Percentiles rank a stretch among this genome's conserved stretches.
phyloP scores from a whole-genome alignment of 2,113 vertebrate genomes.

The Pitta sordida region DNA sequence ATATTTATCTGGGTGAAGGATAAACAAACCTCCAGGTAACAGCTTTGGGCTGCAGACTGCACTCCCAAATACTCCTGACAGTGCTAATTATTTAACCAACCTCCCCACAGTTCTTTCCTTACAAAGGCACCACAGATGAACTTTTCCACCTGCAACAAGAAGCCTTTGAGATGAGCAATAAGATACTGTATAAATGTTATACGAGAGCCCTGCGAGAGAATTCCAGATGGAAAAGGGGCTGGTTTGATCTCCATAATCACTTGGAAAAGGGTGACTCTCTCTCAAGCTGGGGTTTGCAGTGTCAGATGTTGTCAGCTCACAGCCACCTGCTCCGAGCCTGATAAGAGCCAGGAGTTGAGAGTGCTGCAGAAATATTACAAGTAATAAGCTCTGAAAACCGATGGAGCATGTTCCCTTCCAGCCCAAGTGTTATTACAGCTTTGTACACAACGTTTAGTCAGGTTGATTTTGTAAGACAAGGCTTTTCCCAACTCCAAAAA shows the following conservation, averaged over 20 bases:
- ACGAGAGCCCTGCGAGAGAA: not conserved
- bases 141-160: not conserved
- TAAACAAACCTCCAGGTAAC: not conserved
- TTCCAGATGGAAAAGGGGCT: not conserved
- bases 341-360: not conserved
- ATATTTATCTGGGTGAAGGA: not conserved
- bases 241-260: not conserved
- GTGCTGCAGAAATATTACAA: not conserved
- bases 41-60: not conserved
- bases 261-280: not conserved
- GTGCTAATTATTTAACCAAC: not conserved
- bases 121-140: not conserved
- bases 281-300: not conserved
- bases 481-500: not conserved
- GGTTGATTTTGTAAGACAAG: not conserved
- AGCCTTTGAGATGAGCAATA: not conserved
- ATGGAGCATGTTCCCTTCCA: not conserved
- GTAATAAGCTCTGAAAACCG: not conserved
- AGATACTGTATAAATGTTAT: not conserved
- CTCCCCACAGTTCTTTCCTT: not conserved
- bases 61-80: not conserved
- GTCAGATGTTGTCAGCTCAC: slow-evolving; percentile 4
- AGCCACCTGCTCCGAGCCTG: not conserved
- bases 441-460: not conserved
- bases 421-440: not conserved